Conservation (phyloP, 2,113 vertebrate species). For the Podarcis muralis region DNA sequence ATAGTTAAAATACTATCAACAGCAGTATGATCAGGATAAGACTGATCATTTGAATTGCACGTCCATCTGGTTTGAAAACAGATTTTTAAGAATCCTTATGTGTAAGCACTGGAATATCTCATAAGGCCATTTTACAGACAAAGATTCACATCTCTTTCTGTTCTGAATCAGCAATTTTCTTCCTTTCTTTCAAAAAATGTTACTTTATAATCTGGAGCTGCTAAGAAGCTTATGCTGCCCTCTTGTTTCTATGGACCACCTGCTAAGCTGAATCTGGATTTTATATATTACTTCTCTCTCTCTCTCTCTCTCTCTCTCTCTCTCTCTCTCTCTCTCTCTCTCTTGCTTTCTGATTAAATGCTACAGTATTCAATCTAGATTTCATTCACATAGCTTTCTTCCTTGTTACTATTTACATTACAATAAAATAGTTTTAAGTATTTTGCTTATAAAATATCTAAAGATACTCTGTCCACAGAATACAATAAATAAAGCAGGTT, state of each 20-base stretch:
- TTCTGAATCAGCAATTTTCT: constrained; percentile 26
- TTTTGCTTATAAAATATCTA: not conserved
- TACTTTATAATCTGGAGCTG: constrained; percentile 45
- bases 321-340: no score
- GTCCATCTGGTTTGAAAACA: constrained; percentile 58
- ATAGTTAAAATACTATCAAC: constrained; percentile 58
- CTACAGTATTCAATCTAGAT: constrained; percentile 32
- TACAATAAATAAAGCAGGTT: not conserved
- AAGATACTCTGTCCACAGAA: not conserved
- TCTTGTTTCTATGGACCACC: constrained; percentile 47
- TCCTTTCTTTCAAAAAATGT: constrained; percentile 28
- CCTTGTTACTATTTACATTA: not conserved
- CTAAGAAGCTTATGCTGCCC: constrained; percentile 58
- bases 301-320: no score
- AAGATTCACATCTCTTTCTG: constrained; percentile 2
- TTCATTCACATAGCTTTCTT: constrained; percentile 23
- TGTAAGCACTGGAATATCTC: constrained; percentile 40
- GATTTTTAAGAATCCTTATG: constrained; percentile 24
- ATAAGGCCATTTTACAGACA: constrained; percentile 2
- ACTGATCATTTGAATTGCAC: constrained; percentile 69
- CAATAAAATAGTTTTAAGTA: not conserved
- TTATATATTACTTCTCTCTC: constrained; percentile 23
- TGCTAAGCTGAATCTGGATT: constrained; percentile 48
- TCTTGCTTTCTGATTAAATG: constrained; percentile 63
- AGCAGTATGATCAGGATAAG: constrained; percentile 62